Evolutionary conservation across 2,113 vertebrate species (phyloP), one percentile per base, ranked within the genome.

Genomic region (Sialia sialis): DNA sequence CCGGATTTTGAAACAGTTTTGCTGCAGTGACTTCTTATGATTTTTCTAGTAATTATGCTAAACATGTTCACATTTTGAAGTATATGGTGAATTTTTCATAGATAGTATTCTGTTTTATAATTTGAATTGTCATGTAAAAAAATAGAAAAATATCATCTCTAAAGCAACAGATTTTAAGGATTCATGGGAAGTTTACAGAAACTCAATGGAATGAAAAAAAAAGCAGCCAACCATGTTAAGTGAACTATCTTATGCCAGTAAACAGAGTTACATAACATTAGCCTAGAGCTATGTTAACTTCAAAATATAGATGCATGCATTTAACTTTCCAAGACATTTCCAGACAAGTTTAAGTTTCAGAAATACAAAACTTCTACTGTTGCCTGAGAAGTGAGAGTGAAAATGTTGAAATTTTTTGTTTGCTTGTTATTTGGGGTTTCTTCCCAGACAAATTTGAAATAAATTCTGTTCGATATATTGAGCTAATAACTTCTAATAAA

Each of bases 201-300:
- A 88, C 20, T 66, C 41, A 93, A 41, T 62, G 64, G 69, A 92
- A 95, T 77, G 36, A 63, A 90, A 79, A 76, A 55, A 83, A 89
- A 90, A 90, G 13, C 80, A 95, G n/a, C 46, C 86, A 96, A 63
- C 67, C 74, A 63, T 91, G 32, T 77, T 84, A 84, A 84, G 44
- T 92, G n/a, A 54, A 51, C 63, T 77, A 44, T 83, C 27, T 89
- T 77, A 93, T 67, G 44, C 26, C 75, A 92, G 74, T 93, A 94
- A 97, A 95, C 56, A 95, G 16, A 41, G 30, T 81, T 96, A 69
- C 11, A 75, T 97, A 94, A 92, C 29, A 85, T 87, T 89, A 95
- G 63, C 93, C 86, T 73, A 34, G 56, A 97, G 86, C 52, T 85
- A 85, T 73, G 74, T 79, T 58, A 92, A 91, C 64, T 87, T 92